Base-by-base conservation (phyloP, 2,797 vertebrate species). In the Adelosebastes latens region DNA sequence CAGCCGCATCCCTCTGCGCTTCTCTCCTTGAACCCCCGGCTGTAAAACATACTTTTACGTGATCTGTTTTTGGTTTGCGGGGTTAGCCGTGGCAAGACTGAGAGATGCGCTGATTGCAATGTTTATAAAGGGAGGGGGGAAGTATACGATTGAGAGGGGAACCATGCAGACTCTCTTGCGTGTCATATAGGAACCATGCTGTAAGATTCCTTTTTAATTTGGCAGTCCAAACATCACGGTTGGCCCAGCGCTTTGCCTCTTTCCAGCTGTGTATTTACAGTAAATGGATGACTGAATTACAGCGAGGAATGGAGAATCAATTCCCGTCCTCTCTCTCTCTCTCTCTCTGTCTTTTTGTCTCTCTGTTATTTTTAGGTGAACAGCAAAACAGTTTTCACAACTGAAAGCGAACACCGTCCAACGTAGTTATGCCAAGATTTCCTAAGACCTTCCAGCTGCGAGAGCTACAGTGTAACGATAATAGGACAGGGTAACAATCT, bases 251-350 rank as follows among this genome's bases (percentile, higher is more conserved):
- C 82, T 84, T 81, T 88, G 80, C 81, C 85, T 71, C 87, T 80
- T 92, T 85, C 82, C 85, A 86, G 74, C 79, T 81, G 86, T 90
- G 78, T 94, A 93, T 95, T 93, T 93, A 92, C 88, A 90, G 85
- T 89, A 83, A 92, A 89, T 80, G 85, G 86, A 81, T 90, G 89
- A 88, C 83, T 89, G 88, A 92, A 88, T 93, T 91, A 93, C 86
- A 79, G 64, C 16, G 16, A 82, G 66, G 32, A 80, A 67, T 69
- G 77, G 69, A 76, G 79, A 88, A 90, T 89, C 82, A 83, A 78
- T 84, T 79, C 34, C 84, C 66, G 34, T 65, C 59, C 74, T 79
- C 77, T 79, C 68, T 56, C 72, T 39, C 77, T 72, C 36, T 66
- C 20, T 42, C 53, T 71, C 24, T 49, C 46, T 49, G 39, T 42